phyloP scores from a whole-genome alignment of 92 coral and sea anemone species.

The Parazoanthus darwini region DNA sequence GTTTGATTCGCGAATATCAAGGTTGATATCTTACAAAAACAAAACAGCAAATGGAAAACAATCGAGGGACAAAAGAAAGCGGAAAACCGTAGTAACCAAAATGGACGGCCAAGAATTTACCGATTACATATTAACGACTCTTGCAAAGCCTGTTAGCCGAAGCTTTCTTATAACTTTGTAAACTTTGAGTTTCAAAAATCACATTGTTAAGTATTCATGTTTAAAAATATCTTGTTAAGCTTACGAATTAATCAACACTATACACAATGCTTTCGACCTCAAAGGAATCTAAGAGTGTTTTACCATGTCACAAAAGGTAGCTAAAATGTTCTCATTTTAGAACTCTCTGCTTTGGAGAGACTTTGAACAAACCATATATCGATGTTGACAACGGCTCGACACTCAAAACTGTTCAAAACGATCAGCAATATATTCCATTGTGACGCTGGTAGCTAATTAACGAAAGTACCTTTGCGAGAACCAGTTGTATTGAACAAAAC shows the following conservation, averaged over 20 bases:
- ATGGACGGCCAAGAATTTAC: neutral
- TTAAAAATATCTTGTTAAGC: too few species aligned
- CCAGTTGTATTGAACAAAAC: neutral
- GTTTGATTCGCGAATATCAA: neutral
- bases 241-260: neutral
- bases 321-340: too few species aligned
- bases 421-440: neutral
- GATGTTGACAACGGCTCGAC: neutral
- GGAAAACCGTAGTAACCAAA: neutral
- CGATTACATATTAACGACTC: neutral
- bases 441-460: neutral
- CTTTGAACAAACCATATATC: neutral
- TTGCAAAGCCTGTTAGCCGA: neutral
- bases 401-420: neutral
- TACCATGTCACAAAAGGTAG: neutral
- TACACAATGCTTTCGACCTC: neutral
- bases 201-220: neutral
- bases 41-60: neutral
- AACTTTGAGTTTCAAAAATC: neutral
- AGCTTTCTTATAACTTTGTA: neutral
- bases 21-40: neutral
- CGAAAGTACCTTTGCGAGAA: neutral
- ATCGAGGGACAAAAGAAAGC: neutral
- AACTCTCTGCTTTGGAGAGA: neutral
- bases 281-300: neutral